Conservation (phyloP, 1,140 invertebrate genomes). For the Calliopsis andreniformis region DNA sequence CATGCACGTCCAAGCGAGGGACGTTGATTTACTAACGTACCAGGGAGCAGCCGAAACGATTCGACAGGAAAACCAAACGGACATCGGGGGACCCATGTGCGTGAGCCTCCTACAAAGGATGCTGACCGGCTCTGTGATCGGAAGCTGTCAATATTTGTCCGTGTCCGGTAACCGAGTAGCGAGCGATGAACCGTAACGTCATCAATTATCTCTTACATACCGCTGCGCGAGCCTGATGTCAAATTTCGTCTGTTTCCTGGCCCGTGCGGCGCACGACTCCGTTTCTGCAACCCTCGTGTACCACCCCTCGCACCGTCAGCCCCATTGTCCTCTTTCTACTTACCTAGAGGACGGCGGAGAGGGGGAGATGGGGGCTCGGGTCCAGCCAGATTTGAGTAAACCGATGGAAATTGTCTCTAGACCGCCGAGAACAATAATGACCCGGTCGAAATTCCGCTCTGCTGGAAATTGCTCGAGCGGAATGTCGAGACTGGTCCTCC, state of each 20-base stretch:
- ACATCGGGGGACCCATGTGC: conserved; percentile 42
- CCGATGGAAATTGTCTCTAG: conserved; percentile 70
- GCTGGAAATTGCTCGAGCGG: conserved; percentile 68
- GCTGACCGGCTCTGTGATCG: conserved; percentile 61
- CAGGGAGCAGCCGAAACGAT: conserved; percentile 35
- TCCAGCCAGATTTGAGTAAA: conserved; percentile 58
- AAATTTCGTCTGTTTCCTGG: conserved; percentile 66
- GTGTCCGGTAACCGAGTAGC: conserved; percentile 66
- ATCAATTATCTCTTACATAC: conserved; percentile 77
- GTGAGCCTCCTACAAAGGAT: conserved; percentile 66
- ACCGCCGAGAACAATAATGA: conserved; percentile 70
- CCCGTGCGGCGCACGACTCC: conserved; percentile 13
- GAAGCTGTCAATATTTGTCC: conserved; percentile 75
- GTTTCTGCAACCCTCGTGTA: not conserved
- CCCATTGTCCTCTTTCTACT: conserved; percentile 26
- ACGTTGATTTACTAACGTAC: conserved; percentile 63
- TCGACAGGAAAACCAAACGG: conserved; percentile 60
- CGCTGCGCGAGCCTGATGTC: conserved; percentile 60
- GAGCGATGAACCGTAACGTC: conserved; percentile 72
- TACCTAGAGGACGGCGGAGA: conserved; percentile 34
- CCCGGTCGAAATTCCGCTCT: conserved; percentile 68
- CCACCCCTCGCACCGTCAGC: not conserved
- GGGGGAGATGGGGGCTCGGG: too few species aligned
- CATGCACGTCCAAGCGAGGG: conserved; percentile 49
- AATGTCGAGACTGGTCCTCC: conserved; percentile 66